Evolutionary conservation across 2,113 vertebrate species (phyloP).

Genomic region (Hepsetus odoe): DNA sequence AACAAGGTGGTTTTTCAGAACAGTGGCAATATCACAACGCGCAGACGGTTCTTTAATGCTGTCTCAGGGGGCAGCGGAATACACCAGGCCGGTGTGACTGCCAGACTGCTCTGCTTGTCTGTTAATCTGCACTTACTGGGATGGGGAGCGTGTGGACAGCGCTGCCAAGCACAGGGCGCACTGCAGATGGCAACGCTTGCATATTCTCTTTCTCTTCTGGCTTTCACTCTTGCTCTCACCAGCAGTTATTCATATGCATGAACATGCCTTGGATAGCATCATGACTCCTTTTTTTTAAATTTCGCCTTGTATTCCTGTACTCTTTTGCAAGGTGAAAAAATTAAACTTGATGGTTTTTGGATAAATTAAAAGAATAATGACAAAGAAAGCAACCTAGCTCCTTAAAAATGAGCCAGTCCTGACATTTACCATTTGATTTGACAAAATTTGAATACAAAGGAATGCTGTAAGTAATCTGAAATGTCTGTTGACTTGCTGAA

Average conservation of each 20-base stretch:
- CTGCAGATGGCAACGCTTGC: slow-evolving; percentile 67
- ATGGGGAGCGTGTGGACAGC: slow-evolving; percentile 49
- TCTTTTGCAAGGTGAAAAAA: too few relatives aligned
- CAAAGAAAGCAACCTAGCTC: background rate
- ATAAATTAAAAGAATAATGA: background rate
- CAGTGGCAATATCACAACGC: slow-evolving; percentile 50
- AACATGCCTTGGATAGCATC: slow-evolving; percentile 29
- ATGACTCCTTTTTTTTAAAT: background rate
- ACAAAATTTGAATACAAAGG: background rate
- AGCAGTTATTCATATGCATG: slow-evolving; percentile 38
- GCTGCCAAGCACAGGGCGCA: slow-evolving; percentile 62
- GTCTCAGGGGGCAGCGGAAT: slow-evolving; percentile 45
- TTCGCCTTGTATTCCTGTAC: background rate
- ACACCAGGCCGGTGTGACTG: slow-evolving; percentile 54
- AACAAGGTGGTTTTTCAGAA: slow-evolving; percentile 57
- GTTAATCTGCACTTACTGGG: slow-evolving; percentile 61
- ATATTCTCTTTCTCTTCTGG: slow-evolving; percentile 46
- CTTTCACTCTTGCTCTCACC: slow-evolving; percentile 35
- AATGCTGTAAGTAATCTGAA: background rate
- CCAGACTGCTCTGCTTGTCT: slow-evolving; percentile 63
- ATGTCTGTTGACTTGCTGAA: slow-evolving; percentile 21
- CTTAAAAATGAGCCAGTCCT: background rate
- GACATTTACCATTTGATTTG: background rate
- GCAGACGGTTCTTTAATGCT: slow-evolving; percentile 60
- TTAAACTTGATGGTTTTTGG: too few relatives aligned